Base-by-base conservation (phyloP, 2,113 vertebrate species). In the Corythoichthys haematopterus region DNA sequence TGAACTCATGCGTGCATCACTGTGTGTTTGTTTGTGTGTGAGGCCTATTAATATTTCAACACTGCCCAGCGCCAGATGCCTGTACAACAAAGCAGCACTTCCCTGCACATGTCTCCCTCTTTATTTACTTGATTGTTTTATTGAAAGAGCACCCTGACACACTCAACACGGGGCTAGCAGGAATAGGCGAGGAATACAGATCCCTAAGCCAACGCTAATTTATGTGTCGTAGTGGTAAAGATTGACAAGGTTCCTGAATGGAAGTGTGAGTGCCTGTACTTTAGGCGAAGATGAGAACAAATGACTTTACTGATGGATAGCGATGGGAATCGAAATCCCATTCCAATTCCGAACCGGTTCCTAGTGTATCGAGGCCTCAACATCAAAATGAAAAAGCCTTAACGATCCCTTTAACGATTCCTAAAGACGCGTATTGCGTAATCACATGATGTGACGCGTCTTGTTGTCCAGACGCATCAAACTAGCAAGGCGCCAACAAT, bases 1-100 rank as follows among this genome's bases (percentile, higher is more conserved):
- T 88, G 80, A 89, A 89, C 84, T 85, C 83, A 84, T 78, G 87
- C 76, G 80, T 85, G 64, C 69, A 76, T 85, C 74, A 78, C 71
- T 85, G 85, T 91, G 85, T 90, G 64, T 65, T 51, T 91, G 87
- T 92, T 84, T 91, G 84, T 84, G 77, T 82, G 80, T 85, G 84
- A 83, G 86, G 83, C 79, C 85, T 84, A 90, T 91, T 91, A 89
- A 92, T 90, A 91, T 91, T 91, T 90, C 81, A 90, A 77, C 82
- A 76, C 80, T 78, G 75, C 80, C 84, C 86, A 84, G 83, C 63
- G 83, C 74, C 75, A 86, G 84, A 85, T 85, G 80, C 76, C 87
- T 88, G 86, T 84, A 84, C 85, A 82, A 87, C 86, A 89, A 82
- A 84, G 83, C 77, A 75, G 76, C 69, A 71, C 81, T 72, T 81